Evolutionary conservation across 2,888 invertebrate species (phyloP).

Genomic region (Dione juno): DNA sequence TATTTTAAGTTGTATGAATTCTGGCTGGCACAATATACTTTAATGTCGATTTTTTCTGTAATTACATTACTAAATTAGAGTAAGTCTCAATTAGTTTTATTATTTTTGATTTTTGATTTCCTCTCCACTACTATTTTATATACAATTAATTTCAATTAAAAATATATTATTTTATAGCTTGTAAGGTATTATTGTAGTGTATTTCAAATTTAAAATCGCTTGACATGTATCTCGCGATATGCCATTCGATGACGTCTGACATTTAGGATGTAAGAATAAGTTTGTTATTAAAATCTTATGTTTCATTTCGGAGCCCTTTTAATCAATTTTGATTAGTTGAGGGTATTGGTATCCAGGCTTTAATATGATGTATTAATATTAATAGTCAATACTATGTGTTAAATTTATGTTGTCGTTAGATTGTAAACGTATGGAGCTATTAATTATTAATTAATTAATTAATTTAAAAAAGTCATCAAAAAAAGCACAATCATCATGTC

Average conservation of each 20-base stretch:
- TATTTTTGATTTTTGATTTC: not conserved
- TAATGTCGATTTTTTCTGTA: not conserved
- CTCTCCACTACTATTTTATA: no score
- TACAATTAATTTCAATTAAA: not conserved
- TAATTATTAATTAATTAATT: no score
- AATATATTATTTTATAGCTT: not conserved
- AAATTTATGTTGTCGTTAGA: conserved; percentile 17
- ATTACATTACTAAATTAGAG: not conserved
- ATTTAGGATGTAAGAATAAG: conserved; percentile 14
- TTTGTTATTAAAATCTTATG: not conserved
- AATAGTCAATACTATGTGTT: conserved; percentile 8
- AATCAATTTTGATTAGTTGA: conserved; percentile 28
- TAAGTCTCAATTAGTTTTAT: conserved; percentile 1
- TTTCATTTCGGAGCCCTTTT: conserved; percentile 6
- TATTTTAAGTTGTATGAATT: not conserved
- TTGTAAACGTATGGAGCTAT: not conserved
- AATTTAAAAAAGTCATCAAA: not conserved
- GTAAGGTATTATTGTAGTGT: not conserved
- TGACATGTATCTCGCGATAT: conserved; percentile 1
- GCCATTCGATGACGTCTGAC: conserved; percentile 19
- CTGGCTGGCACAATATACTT: conserved; percentile 7
- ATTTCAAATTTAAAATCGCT: not conserved
- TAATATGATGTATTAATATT: conserved; percentile 32
- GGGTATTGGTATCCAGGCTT: conserved; percentile 40
- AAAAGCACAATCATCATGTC: not conserved